Percentiles rank a stretch among this genome's conserved stretches.
phyloP scores from a whole-genome alignment of 2,113 vertebrate genomes.

The Saguinus imperator region DNA sequence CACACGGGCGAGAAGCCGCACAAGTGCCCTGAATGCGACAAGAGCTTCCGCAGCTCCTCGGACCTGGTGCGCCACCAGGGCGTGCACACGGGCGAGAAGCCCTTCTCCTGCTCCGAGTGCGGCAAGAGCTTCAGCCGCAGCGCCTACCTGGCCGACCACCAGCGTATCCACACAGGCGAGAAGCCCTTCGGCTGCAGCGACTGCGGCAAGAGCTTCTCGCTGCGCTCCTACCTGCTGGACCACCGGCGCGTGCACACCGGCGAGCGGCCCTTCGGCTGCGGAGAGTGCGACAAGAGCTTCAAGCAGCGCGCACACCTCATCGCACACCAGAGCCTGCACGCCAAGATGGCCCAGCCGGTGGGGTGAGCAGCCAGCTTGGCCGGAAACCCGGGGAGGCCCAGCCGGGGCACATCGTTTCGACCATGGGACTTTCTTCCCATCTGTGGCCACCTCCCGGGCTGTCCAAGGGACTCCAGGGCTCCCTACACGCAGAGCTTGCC shows the following conservation, averaged over 20 bases:
- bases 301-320: slow-evolving; percentile 79
- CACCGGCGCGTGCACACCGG: slow-evolving; percentile 76
- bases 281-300: slow-evolving; percentile 76
- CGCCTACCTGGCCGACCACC: slow-evolving; percentile 76
- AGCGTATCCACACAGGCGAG: slow-evolving; percentile 75
- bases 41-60: slow-evolving; percentile 78
- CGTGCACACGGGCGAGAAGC: slow-evolving; percentile 78
- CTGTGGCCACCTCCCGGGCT: background rate
- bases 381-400: background rate
- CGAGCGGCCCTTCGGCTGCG: slow-evolving; percentile 75
- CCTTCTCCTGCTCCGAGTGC: slow-evolving; percentile 71
- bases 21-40: slow-evolving; percentile 74
- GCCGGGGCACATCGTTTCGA: background rate
- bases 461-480: no score
- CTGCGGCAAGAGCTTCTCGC: slow-evolving; percentile 76
- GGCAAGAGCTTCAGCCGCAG: slow-evolving; percentile 79
- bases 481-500: background rate
- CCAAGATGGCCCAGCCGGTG: slow-evolving; percentile 68
- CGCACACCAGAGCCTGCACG: slow-evolving; percentile 76
- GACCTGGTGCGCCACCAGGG: slow-evolving; percentile 77
- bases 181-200: slow-evolving; percentile 75
- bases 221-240: slow-evolving; percentile 78
- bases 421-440: background rate
- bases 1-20: slow-evolving; percentile 78
- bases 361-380: slow-evolving; percentile 15